Evolutionary conservation across 2,113 vertebrate genomes (phyloP), one percentile per base, ranked within the genome.

Genomic region (Notarius lentiginosus): DNA sequence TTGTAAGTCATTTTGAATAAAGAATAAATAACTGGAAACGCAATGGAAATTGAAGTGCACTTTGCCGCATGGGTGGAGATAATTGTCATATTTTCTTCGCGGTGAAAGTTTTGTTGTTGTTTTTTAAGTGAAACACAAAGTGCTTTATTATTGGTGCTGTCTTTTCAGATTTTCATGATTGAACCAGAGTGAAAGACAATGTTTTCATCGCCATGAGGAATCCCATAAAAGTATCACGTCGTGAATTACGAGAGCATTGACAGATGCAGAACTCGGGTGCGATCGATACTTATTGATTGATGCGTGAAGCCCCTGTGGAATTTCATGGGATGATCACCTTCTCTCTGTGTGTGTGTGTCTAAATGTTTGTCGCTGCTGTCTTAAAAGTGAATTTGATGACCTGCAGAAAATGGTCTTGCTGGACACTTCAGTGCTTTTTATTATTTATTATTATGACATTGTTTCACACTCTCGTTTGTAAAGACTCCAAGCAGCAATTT

Each of bases 261-360:
- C 92, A 91, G 93, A 93, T 92, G 91, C 87, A 84, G 91, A 92
- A 17, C 91, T 91, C 60, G 58, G 65, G 87, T n/a, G 5, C n/a
- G 41, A 92, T 93, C 89, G 83, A 94, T 93, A 85, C 89, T 51
- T 47, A 85, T 68, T 90, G 92, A 94, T 91, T 89, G 90, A 93
- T 86, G 34, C 66, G 53, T 0, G 83, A 89, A 87, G 85, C 87
- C 83, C 86, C 56, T 56, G 27, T 47, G 68, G 83, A 5, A 86
- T 92, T 91, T 92, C 88, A 89, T 68, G 83, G 84, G 85, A 89
- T 92, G 90, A 92, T 88, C 76, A 87, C 41, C 0, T 68, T 82
- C 81, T 77, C 87, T 56, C 83, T 76, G 91, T 84, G 15, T 87
- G 88, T 80, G 51, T 79, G 73, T 75, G 53, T 58, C 18, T 15